A percentile compares a stretch with the other conserved stretches of the same genome.
Evolutionary conservation across 2,888 invertebrate species (phyloP).

Genomic region (Norana najaformis): DNA sequence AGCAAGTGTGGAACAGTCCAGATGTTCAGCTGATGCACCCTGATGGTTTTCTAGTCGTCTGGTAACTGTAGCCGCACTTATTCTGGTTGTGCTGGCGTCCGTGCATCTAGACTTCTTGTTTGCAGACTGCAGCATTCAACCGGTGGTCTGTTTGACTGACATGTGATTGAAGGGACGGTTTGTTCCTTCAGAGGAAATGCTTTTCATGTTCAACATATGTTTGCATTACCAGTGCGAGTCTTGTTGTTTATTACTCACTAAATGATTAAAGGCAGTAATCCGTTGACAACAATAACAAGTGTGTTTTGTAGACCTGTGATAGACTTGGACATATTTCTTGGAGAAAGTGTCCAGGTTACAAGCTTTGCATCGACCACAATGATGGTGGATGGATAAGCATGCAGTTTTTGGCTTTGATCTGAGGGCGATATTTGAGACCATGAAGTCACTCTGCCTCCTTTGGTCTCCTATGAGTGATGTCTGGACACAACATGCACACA

Average conservation of each 20-base stretch:
- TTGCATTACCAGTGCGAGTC: background rate
- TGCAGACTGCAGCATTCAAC: background rate
- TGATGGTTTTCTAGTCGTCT: background rate
- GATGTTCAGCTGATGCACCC: background rate
- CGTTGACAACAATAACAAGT: background rate
- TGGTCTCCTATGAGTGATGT: background rate
- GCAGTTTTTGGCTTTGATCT: background rate
- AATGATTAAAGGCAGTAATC: background rate
- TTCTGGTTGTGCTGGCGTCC: background rate
- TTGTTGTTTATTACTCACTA: constrained; percentile 3
- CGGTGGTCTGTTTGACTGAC: constrained; percentile 23
- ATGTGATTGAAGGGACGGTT: constrained; percentile 15
- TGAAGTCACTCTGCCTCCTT: background rate
- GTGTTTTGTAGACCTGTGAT: background rate
- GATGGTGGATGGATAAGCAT: background rate
- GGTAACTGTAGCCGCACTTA: background rate
- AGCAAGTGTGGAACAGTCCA: background rate
- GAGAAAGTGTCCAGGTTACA: background rate
- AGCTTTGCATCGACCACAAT: background rate
- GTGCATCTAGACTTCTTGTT: background rate
- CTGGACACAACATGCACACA: background rate
- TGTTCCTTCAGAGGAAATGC: background rate
- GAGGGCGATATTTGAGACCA: background rate
- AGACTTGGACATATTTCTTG: background rate
- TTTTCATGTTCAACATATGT: constrained; percentile 5